Evolutionary conservation across 1,140 invertebrate genomes (phyloP).

Genomic region (Monochamus saltuarius): DNA sequence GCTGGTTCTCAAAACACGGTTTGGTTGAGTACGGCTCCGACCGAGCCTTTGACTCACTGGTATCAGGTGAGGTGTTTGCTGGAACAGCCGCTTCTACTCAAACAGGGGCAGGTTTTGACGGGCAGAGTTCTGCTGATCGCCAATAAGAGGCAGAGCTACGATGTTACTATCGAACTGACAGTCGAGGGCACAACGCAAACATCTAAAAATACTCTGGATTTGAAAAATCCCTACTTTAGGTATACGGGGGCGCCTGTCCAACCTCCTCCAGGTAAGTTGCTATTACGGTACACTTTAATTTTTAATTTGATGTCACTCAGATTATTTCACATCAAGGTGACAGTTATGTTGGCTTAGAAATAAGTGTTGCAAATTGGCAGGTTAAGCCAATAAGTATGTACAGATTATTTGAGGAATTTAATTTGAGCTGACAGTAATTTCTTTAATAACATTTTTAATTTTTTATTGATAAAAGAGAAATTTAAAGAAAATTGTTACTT

Average conservation of each 20-base stretch:
- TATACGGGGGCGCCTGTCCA: constrained; percentile 85
- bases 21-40: constrained; percentile 98
- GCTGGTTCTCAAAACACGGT: constrained; percentile 86
- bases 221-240: constrained; percentile 99
- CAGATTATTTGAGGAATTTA: too few species aligned
- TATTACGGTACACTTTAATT: neutral
- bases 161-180: constrained; percentile 94
- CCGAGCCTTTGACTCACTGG: constrained; percentile 99
- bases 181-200: constrained; percentile 84
- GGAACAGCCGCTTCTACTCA: constrained; percentile 91
- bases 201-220: constrained; percentile 89
- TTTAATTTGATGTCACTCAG: too few species aligned
- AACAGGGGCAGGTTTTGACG: constrained; percentile 88
- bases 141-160: constrained; percentile 97
- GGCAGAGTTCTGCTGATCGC: constrained; percentile 87
- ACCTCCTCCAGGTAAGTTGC: constrained; percentile 70
- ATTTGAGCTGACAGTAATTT: too few species aligned
- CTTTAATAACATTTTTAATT: too few species aligned
- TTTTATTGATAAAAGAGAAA: too few species aligned
- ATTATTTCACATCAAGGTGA: too few species aligned
- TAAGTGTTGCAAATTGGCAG: too few species aligned
- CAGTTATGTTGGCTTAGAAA: too few species aligned
- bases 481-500: too few species aligned
- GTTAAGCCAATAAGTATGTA: too few species aligned
- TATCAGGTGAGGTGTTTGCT: constrained; percentile 96